These are phyloP conservation scores for Ptilorrhoa leucosticta DNA, from an alignment of 2,113 vertebrate species.

Conservation along the genomic window DNA sequence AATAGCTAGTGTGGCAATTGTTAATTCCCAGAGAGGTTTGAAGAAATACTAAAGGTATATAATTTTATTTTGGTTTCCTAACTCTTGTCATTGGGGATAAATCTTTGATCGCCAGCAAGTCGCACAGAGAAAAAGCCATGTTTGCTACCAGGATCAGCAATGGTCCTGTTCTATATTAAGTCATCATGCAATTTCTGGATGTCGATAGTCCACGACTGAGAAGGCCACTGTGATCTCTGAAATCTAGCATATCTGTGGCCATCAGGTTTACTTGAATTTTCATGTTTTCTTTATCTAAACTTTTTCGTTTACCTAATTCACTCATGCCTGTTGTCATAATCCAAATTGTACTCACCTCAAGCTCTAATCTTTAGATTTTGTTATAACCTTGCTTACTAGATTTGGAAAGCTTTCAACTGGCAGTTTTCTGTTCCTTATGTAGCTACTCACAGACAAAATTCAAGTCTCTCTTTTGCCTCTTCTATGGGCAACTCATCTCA, in stretches of 20 bases:
- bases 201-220: not conserved
- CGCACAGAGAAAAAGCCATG: not conserved
- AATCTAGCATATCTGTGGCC: not conserved
- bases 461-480: not conserved
- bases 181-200: not conserved
- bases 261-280: not conserved
- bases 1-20: not conserved
- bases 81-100: not conserved
- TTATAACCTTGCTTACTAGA: not conserved
- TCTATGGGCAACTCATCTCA: not conserved
- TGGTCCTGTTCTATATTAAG: not conserved
- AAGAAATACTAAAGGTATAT: not conserved
- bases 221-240: not conserved
- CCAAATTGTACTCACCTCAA: not conserved
- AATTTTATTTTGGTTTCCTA: not conserved
- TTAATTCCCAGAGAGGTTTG: not conserved
- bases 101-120: not conserved
- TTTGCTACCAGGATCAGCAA: not conserved
- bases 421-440: not conserved
- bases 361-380: not conserved
- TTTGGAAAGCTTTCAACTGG: not conserved
- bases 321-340: not conserved
- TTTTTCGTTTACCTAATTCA: not conserved
- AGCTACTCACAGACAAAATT: not conserved
- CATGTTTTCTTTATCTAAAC: not conserved